Evolutionary conservation across 2,113 vertebrate species (phyloP).

Genomic region (Phocoena sinus): DNA sequence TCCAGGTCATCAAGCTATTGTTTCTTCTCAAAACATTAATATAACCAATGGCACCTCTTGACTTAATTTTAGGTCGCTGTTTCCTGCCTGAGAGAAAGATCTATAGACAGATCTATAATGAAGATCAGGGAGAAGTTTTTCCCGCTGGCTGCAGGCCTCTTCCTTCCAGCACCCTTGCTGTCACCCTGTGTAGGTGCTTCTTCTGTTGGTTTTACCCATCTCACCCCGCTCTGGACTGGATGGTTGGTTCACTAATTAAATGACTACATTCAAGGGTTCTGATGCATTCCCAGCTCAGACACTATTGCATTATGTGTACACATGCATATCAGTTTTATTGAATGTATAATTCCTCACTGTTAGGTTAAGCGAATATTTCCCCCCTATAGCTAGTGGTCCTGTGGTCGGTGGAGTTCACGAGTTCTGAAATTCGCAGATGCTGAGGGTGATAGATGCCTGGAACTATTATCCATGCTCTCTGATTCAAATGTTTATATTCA

Average conservation of each 20-base stretch:
- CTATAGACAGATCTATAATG: not conserved
- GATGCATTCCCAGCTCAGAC: not conserved
- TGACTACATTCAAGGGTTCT: not conserved
- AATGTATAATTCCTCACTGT: not conserved
- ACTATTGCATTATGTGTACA: not conserved
- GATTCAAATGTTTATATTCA: not conserved
- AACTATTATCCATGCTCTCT: not conserved
- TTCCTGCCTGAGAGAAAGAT: not conserved
- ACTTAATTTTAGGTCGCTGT: not conserved
- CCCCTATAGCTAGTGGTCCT: not conserved
- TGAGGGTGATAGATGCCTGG: not conserved
- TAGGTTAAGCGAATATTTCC: not conserved
- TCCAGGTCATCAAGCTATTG: not conserved
- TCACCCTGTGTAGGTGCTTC: not conserved
- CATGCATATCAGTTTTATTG: not conserved
- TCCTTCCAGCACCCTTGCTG: not conserved
- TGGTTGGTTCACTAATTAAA: not conserved
- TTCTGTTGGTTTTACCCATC: not conserved
- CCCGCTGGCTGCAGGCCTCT: not conserved
- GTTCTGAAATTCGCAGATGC: not conserved
- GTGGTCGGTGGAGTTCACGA: not conserved
- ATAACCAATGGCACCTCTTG: not conserved
- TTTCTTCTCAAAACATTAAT: constrained; percentile 6
- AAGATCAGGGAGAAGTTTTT: not conserved
- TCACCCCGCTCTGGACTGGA: not conserved